These are phyloP conservation scores for Sinelater perroti DNA, from an alignment of 2,888 invertebrate genomes.

Conservation along the genomic window DNA sequence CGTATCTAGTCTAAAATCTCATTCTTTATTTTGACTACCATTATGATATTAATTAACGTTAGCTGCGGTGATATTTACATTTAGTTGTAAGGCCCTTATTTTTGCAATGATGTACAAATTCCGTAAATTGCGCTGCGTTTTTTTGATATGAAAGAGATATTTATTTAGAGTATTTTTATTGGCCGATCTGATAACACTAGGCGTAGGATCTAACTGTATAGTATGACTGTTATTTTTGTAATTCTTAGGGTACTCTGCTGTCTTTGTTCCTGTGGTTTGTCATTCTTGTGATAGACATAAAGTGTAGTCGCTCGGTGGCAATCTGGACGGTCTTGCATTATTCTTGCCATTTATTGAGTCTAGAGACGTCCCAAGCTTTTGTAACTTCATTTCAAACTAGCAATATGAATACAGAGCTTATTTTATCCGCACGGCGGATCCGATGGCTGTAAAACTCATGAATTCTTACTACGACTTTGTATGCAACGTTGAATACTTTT, in stretches of 20 bases:
- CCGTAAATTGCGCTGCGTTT: slow-evolving; percentile 10
- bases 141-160: slow-evolving; percentile 29
- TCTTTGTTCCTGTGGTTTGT: slow-evolving; percentile 32
- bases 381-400: neutral
- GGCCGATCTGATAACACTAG: slow-evolving; percentile 13
- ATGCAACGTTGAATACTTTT: too few species aligned
- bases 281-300: slow-evolving; percentile 34
- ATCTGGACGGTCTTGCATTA: neutral
- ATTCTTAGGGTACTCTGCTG: slow-evolving; percentile 22
- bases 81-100: slow-evolving; percentile 26
- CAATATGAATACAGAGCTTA: too few species aligned
- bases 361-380: too few species aligned
- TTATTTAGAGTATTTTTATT: slow-evolving; percentile 23
- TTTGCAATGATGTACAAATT: slow-evolving; percentile 34
- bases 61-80: slow-evolving; percentile 31
- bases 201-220: slow-evolving; percentile 13
- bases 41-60: slow-evolving; percentile 33
- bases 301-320: slow-evolving; percentile 4
- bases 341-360: slow-evolving; percentile 3
- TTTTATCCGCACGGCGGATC: too few species aligned
- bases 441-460: too few species aligned
- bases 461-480: too few species aligned
- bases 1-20: slow-evolving; percentile 28
- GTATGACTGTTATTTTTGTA: slow-evolving; percentile 35
- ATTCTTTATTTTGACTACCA: slow-evolving; percentile 26